phyloP scores from a whole-genome alignment of 1,140 invertebrate species.

The Capitella teleta region DNA sequence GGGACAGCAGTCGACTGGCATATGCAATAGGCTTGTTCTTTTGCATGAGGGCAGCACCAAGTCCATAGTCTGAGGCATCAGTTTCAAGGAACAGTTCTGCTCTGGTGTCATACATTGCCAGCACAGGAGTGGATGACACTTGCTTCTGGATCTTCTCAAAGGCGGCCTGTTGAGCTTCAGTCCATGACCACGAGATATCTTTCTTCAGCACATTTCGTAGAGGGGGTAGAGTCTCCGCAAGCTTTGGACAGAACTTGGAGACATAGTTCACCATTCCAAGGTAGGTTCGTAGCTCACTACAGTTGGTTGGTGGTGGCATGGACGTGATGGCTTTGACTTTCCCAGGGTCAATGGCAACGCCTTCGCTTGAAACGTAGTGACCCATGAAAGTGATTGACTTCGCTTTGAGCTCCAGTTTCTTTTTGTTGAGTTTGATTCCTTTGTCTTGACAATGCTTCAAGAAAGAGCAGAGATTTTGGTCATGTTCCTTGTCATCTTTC shows the following conservation, averaged over 20 bases:
- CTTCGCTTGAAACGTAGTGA: too few relatives aligned
- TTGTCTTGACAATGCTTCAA: background rate
- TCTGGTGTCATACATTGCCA: conserved; percentile 22
- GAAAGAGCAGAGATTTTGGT: background rate
- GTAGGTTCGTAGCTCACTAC: background rate
- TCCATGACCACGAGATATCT: too few relatives aligned
- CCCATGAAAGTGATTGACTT: too few relatives aligned
- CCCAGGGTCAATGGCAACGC: too few relatives aligned
- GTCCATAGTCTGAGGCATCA: conserved; percentile 25
- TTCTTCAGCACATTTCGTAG: conserved; percentile 14
- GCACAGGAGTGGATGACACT: conserved; percentile 9
- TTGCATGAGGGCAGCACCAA: conserved; percentile 30
- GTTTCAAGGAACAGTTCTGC: conserved; percentile 19
- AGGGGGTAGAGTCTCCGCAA: conserved; percentile 19
- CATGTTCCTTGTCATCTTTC: background rate
- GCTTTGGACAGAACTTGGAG: conserved; percentile 25
- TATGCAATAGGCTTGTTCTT: conserved; percentile 26
- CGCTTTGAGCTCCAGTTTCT: too few relatives aligned
- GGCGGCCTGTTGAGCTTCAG: too few relatives aligned
- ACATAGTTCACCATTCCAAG: conserved; percentile 33
- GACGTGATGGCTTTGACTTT: too few relatives aligned
- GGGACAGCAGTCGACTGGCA: conserved; percentile 37
- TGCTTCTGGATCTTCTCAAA: background rate
- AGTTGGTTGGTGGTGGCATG: background rate
- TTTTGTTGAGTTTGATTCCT: too few relatives aligned